A percentile compares a stretch with the other conserved stretches of the same genome.
These are phyloP conservation scores for Orthonevra nobilis DNA, from an alignment of 2,888 invertebrate genomes.

Conservation along the genomic window DNA sequence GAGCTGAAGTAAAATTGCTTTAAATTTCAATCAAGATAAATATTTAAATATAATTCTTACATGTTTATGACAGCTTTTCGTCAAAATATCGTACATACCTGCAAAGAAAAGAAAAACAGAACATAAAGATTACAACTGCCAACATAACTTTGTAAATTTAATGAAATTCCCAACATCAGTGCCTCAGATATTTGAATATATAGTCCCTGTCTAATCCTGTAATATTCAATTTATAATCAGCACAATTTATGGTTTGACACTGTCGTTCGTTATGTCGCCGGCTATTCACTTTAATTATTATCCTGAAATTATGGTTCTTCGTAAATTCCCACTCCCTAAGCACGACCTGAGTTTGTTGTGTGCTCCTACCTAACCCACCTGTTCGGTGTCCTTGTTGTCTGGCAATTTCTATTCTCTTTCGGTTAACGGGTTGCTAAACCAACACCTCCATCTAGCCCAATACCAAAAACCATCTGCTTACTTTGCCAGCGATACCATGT, in stretches of 20 bases:
- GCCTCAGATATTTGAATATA: conserved; percentile 35
- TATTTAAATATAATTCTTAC: no score
- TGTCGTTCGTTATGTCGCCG: conserved; percentile 35
- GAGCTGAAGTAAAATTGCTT: no score
- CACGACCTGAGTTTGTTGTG: not conserved
- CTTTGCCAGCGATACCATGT: conserved; percentile 4
- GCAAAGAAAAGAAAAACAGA: conserved; percentile 26
- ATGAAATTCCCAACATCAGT: no score
- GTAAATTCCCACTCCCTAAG: conserved; percentile 18
- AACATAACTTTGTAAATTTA: conserved; percentile 4
- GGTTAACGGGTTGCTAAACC: conserved; percentile 45
- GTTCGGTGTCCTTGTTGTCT: conserved; percentile 2
- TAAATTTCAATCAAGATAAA: no score
- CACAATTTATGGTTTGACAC: conserved; percentile 47
- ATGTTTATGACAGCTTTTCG: no score
- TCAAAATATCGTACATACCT: conserved; percentile 31
- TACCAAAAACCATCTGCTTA: conserved; percentile 40
- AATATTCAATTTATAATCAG: conserved; percentile 68
- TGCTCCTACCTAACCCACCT: not conserved
- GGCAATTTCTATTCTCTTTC: conserved; percentile 55
- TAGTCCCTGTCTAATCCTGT: conserved; percentile 44
- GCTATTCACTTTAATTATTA: conserved; percentile 67
- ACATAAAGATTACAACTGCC: not conserved
- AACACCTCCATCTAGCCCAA: not conserved
- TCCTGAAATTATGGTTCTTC: conserved; percentile 60